Base-by-base conservation (phyloP, 2,113 vertebrate genomes). In the Nothocercus julius region DNA sequence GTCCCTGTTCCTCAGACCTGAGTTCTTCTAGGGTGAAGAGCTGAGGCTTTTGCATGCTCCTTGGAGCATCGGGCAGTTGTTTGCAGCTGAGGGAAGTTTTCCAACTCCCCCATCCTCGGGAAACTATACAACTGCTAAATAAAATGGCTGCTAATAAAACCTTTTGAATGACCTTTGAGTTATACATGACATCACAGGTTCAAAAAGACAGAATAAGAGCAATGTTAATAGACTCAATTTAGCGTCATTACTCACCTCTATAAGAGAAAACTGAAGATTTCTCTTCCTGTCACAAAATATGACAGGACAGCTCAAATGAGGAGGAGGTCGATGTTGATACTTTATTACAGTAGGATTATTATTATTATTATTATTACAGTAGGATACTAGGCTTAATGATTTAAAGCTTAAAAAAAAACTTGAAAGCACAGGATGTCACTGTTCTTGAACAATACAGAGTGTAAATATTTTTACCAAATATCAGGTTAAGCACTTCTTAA, bases 281-380 rank as follows among this genome's bases (percentile, higher is more conserved):
- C 24, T 51, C 22, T 25, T 64, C 47, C 47, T 49, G 9, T 49
- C 47, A 49, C 21, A 49, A 53, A 27, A 84, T 63, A 38, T 14
- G 3, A 6, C 15, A 63, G 64, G 19, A 68, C 24, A 76, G 61
- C 11, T 45, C 25, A 36, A 49, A n/a, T 0, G 0, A 36, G 10
- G 11, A 18, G 36, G 24, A n/a, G 4, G 10, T 76, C n/a, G 13
- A 4, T 4, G 5, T 21, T 40, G 19, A 73, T 14, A 70, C 34
- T 16, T 25, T 38, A n/a, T 58, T 53, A 47, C 5, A 70, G 18
- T 11, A 76, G 10, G 19, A 83, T 19, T 34, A 61, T 36, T 36
- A 36, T 36, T 36, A 36, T 36, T 36, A 53, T 58, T 36, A 36
- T 36, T 36, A 36, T 36, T 36, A 53, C 53, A 62, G 9, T 44